Evolutionary conservation across 1,140 invertebrate species (phyloP).

Genomic region (Euura saliciscinereae): DNA sequence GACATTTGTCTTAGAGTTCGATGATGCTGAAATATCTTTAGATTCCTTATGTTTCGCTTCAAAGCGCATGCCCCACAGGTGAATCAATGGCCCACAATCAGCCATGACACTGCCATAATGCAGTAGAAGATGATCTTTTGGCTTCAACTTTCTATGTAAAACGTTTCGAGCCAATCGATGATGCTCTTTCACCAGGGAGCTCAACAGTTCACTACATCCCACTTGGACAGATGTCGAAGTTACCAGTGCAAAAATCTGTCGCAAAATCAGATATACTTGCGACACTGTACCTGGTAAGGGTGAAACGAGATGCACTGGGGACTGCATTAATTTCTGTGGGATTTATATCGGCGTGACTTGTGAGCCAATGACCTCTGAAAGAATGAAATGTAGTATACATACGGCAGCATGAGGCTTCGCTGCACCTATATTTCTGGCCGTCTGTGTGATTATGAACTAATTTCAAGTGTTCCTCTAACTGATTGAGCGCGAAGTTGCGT

Average conservation of each 20-base stretch:
- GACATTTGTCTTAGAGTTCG: slow-evolving; percentile 21
- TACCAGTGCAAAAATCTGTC: slow-evolving; percentile 21
- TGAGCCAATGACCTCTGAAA: slow-evolving; percentile 15
- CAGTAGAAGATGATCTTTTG: slow-evolving; percentile 21
- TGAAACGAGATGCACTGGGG: background rate
- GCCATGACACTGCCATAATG: slow-evolving; percentile 18
- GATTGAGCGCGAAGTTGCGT: background rate
- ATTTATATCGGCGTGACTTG: slow-evolving; percentile 12
- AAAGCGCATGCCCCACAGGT: slow-evolving; percentile 11
- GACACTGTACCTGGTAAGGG: slow-evolving; percentile 11
- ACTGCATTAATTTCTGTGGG: background rate
- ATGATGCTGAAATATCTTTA: slow-evolving; percentile 12
- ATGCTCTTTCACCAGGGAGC: slow-evolving; percentile 16
- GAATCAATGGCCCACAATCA: slow-evolving; percentile 21
- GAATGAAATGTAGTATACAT: slow-evolving; percentile 16
- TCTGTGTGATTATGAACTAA: slow-evolving; percentile 8
- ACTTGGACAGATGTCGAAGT: slow-evolving; percentile 18
- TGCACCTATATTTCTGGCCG: slow-evolving; percentile 8
- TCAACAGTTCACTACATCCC: slow-evolving; percentile 1
- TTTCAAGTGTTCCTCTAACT: slow-evolving; percentile 13
- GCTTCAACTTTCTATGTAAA: slow-evolving; percentile 12
- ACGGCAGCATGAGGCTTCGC: slow-evolving; percentile 17
- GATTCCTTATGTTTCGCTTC: slow-evolving; percentile 14
- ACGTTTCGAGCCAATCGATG: slow-evolving; percentile 18
- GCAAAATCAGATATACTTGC: slow-evolving; percentile 23